Base-by-base conservation (phyloP, 2,797 vertebrate species). In the Sebastes trivittatus region DNA sequence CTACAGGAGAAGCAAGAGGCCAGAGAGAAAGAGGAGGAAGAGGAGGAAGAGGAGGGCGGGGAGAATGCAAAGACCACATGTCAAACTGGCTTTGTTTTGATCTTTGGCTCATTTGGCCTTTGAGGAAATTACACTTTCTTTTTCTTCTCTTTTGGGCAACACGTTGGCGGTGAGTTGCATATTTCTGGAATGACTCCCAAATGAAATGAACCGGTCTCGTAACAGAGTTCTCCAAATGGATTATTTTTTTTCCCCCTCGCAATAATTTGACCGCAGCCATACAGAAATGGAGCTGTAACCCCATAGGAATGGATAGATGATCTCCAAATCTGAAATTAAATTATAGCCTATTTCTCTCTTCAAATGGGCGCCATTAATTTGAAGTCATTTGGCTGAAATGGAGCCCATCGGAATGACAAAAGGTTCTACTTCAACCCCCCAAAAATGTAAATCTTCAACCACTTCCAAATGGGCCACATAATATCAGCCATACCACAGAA, bases 51-150 rank as follows among this genome's bases (percentile, higher is more conserved):
- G 83, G 74, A 72, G 81, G 61, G 74, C 25, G 66, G 89, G 92
- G 87, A 88, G 73, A 94, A 94, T 95, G 95, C 94, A 96, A 95
- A 96, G 95, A 96, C 94, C 95, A 95, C 95, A 96, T 96, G 94
- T 96, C 95, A 96, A 94, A 95, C 93, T 93, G 95, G 95, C 94
- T 95, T 95, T 91, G 27, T 84, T 87, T 87, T 55, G 30, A 68
- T 77, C 86, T 76, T 65, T 52, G 70, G 80, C 84, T 80, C 56
- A 78, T 71, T 69, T 29, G 64, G 77, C 82, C 63, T 75, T 77
- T 0, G 6, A 77, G 70, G 61, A 81, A 82, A 72, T 73, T 61
- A 49, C 30, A 74, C 42, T 64, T 75, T 25, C 9, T n/a, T 62
- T 62, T 58, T 25, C 25, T 65, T 49, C 46, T 77, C 49, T 68